Conservation (phyloP, 2,113 vertebrate species). For the Elachura formosa region DNA sequence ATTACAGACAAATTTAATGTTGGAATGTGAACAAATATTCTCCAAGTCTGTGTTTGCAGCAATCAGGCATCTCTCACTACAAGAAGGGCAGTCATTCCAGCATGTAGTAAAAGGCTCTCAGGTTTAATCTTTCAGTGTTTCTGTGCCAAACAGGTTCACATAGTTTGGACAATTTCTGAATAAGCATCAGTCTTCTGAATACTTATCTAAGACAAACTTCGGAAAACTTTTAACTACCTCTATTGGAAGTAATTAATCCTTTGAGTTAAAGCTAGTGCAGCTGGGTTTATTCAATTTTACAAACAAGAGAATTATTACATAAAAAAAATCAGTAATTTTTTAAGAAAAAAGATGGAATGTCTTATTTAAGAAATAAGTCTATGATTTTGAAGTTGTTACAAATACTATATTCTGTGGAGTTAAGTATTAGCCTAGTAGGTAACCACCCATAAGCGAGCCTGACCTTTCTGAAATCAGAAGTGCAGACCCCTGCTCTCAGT, state of each 20-base stretch:
- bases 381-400: neutral
- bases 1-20: neutral
- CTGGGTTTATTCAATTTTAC: neutral
- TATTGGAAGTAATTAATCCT: constrained; percentile 10
- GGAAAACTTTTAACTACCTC: neutral
- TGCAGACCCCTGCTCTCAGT: neutral
- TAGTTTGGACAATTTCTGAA: neutral
- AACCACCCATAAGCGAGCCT: neutral
- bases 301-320: neutral
- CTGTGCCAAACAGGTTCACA: neutral
- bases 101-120: neutral
- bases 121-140: constrained; percentile 2
- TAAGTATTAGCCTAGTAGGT: neutral
- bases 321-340: neutral
- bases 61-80: neutral
- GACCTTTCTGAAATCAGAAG: neutral
- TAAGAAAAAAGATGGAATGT: neutral
- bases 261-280: neutral
- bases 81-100: neutral
- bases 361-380: neutral
- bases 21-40: neutral
- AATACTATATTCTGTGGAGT: neutral
- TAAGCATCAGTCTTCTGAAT: neutral
- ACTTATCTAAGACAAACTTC: constrained; percentile 6
- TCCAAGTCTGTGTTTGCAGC: neutral